Evolutionary conservation across 2,888 invertebrate genomes (phyloP).

Genomic region (Frankliniella fusca): DNA sequence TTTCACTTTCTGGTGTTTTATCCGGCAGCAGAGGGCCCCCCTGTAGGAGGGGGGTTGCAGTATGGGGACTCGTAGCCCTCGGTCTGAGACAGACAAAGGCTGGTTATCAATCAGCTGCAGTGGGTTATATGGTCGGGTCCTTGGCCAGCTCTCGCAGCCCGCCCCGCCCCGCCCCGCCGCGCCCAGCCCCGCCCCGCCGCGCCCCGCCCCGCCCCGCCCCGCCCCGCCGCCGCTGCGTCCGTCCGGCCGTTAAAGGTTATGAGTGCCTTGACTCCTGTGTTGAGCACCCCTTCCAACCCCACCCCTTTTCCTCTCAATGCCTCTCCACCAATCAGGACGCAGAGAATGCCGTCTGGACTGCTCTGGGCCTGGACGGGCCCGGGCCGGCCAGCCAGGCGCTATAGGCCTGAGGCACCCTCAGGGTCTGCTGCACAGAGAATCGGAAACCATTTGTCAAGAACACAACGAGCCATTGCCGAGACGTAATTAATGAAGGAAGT

Average conservation of each 20-base stretch:
- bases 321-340: background rate
- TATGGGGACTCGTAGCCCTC: no score
- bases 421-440: background rate
- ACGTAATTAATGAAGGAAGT: constrained; percentile 15
- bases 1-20: no score
- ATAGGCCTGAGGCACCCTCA: background rate
- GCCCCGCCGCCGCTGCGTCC: background rate
- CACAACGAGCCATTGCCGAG: constrained; percentile 1
- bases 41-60: no score
- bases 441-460: constrained; percentile 11
- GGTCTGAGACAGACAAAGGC: no score
- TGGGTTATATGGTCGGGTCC: background rate
- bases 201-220: background rate
- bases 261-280: background rate
- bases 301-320: background rate
- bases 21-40: no score
- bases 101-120: background rate
- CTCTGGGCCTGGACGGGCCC: background rate
- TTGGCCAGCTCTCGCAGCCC: background rate
- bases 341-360: background rate
- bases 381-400: background rate
- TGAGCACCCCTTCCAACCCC: background rate
- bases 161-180: background rate
- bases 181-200: background rate
- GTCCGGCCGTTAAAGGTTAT: constrained; percentile 17